Conservation (phyloP, 2,113 vertebrate species). For the Scomber scombrus region DNA sequence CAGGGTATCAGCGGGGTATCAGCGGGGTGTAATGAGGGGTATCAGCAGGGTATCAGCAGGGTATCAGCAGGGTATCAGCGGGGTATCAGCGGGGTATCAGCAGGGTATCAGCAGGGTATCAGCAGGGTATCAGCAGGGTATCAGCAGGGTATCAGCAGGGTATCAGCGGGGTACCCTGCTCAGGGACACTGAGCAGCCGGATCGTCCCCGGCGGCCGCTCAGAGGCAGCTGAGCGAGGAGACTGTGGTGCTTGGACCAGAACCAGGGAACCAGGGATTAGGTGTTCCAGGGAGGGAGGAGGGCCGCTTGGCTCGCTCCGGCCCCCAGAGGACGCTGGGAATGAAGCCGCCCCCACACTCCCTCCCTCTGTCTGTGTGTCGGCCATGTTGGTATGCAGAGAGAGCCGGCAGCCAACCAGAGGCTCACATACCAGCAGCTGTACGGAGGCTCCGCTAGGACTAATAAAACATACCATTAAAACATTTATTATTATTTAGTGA, state of each 20-base stretch:
- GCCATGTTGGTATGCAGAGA: constrained; percentile 36
- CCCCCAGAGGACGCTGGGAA: constrained; percentile 87
- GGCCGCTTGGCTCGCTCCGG: constrained; percentile 72
- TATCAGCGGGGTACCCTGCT: no score
- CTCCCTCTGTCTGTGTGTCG: background rate
- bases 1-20: no score
- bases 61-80: no score
- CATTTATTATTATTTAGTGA: no score
- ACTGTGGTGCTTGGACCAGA: constrained; percentile 31
- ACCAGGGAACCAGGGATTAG: constrained; percentile 93
- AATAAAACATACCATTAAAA: no score
- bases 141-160: no score
- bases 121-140: no score
- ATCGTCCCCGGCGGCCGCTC: background rate
- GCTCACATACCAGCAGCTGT: constrained; percentile 48
- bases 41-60: no score
- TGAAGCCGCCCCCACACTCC: constrained; percentile 29
- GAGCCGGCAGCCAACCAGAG: background rate
- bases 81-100: no score
- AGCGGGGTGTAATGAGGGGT: no score
- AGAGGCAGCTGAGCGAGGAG: constrained; percentile 12
- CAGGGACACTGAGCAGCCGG: no score
- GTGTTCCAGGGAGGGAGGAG: constrained; percentile 90
- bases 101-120: no score
- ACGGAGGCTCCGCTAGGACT: background rate